Conservation (phyloP, 2,797 vertebrate species). For the Rhynchotus rufescens region DNA sequence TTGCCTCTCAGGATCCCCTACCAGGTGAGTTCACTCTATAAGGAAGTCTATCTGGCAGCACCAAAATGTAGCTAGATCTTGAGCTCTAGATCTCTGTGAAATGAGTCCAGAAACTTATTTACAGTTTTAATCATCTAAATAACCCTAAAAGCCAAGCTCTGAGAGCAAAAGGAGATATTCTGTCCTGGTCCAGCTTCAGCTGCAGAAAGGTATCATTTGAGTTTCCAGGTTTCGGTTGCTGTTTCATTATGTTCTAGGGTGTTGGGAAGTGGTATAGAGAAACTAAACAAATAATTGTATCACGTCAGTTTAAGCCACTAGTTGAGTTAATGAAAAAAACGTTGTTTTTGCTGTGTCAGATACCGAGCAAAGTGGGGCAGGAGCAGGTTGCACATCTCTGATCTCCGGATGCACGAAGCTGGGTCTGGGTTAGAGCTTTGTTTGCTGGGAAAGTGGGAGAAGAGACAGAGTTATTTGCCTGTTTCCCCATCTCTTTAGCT, state of each 20-base stretch:
- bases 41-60: neutral
- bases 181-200: neutral
- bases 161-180: neutral
- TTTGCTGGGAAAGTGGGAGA: neutral
- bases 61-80: neutral
- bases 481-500: accelerated
- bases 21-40: neutral
- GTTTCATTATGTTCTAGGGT: accelerated
- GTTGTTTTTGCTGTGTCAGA: neutral
- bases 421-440: neutral
- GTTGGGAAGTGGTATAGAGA: neutral
- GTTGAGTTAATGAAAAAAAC: neutral
- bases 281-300: neutral
- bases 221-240: neutral
- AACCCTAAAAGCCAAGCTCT: neutral
- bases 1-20: neutral
- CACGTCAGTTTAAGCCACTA: neutral
- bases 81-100: neutral
- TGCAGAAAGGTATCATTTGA: neutral
- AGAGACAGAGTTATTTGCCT: neutral
- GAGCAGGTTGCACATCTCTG: neutral
- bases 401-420: accelerated
- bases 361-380: neutral
- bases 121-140: neutral
- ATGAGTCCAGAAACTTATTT: neutral